Evolutionary conservation across 2,888 invertebrate genomes (phyloP), one percentile per base, ranked within the genome.

Genomic region (Sphaeridia pumilis): DNA sequence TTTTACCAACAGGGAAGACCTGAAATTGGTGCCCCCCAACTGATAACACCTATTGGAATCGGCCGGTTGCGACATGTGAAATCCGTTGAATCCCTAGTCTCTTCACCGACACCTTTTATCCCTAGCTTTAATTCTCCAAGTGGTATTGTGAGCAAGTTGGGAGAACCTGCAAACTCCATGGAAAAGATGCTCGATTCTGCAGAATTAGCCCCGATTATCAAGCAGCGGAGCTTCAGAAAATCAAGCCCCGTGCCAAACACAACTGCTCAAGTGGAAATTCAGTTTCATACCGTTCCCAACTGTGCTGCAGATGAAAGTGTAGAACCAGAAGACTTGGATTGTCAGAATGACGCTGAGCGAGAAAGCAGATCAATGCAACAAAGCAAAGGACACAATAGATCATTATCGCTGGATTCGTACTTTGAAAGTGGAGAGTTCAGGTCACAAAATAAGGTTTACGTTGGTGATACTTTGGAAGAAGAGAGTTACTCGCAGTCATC

Each of bases 361-460:
- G 38, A 17, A 14, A 17, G 38, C 5, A 38, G 38, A 38, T 38
- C 38, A 5, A 14, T 38, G 12, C 10, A 7, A 17, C 7, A 17
- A 17, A n/a, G n/a, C n/a, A 38, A 38, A 17, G 38, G 38, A 20
- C 38, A 38, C 17, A 38, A n/a, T n/a, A n/a, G n/a, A n/a, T 89
- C 89, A 1, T 86, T 89, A 0, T 89, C 89, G 0, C 90, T 92
- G 71, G 92, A 92, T 70, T 92, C 90, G 1, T 92, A 92, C 73
- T 92, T 92, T 73, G 89, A 90, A 52, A 61, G 63, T 52, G 60
- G 65, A 20, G 61, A 63, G 46, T 65, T 61, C 45, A 53, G 58
- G 10, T 60, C 57, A 46, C 56, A 59, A 42, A 59, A 61, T 36
- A 52, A 53, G 4, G 61, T 60, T 17, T 60, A 59, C 66, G 70